Conservation (phyloP, 2,113 vertebrate species). For the Mystacornis crossleyi region DNA sequence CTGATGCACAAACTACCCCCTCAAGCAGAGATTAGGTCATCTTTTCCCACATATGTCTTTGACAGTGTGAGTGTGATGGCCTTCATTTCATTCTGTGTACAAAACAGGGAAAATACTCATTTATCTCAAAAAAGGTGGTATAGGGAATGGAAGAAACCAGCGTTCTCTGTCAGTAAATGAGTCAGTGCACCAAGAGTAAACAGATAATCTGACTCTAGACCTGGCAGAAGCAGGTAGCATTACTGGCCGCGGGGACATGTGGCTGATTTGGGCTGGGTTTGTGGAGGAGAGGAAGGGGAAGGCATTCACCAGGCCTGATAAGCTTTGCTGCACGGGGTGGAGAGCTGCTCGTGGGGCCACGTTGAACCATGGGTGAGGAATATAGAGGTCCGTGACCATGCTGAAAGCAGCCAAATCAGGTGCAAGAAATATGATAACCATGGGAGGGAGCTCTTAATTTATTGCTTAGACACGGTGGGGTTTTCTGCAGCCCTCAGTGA, state of each 20-base stretch:
- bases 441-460: constrained; percentile 41
- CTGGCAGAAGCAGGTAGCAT: background rate
- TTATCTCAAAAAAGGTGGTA: background rate
- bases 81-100: background rate
- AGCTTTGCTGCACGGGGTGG: background rate
- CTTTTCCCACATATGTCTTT: background rate
- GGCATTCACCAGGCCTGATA: too few relatives aligned
- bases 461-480: background rate
- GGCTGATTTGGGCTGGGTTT: background rate
- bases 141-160: background rate
- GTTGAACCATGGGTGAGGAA: background rate
- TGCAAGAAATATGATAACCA: background rate
- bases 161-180: background rate
- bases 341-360: background rate
- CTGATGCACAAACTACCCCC: background rate
- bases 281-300: background rate
- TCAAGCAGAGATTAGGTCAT: background rate
- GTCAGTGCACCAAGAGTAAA: background rate
- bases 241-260: background rate
- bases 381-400: accelerated
- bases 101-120: background rate
- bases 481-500: background rate
- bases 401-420: background rate
- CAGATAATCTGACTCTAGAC: background rate
- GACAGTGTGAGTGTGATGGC: background rate